phyloP scores from a whole-genome alignment of 2,113 vertebrate species.

The Candoia aspera region DNA sequence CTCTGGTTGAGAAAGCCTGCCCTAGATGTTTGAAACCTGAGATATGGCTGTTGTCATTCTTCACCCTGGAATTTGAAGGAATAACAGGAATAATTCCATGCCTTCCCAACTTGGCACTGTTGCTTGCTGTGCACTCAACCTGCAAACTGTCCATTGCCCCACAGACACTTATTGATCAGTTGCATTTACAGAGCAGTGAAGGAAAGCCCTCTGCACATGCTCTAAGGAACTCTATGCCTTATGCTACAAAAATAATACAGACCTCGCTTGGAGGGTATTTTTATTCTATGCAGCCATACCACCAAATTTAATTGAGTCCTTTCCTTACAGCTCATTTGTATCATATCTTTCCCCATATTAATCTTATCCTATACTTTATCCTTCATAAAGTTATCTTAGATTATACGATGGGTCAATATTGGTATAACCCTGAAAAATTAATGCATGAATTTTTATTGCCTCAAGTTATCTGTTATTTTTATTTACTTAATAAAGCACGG shows the following conservation, averaged over 20 bases:
- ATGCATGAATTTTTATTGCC: not conserved
- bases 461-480: not conserved
- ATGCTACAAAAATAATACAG: too few relatives aligned
- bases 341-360: not conserved
- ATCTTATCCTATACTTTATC: not conserved
- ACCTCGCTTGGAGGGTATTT: not conserved
- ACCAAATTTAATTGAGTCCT: not conserved
- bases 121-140: too few relatives aligned
- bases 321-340: not conserved
- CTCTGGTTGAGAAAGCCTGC: too few relatives aligned
- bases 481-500: not conserved
- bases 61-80: too few relatives aligned
- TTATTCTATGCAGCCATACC: not conserved
- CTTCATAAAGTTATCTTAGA: not conserved
- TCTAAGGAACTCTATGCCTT: not conserved
- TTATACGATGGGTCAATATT: not conserved
- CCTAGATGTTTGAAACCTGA: too few relatives aligned
- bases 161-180: not conserved
- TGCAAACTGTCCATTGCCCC: not conserved
- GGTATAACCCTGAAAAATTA: not conserved
- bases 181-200: not conserved
- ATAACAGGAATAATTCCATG: too few relatives aligned
- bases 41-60: too few relatives aligned
- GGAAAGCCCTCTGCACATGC: not conserved
- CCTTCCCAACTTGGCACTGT: too few relatives aligned